Evolutionary conservation across 2,888 invertebrate genomes (phyloP), one percentile per base, ranked within the genome.

Genomic region (Drosophila vallismaia): DNA sequence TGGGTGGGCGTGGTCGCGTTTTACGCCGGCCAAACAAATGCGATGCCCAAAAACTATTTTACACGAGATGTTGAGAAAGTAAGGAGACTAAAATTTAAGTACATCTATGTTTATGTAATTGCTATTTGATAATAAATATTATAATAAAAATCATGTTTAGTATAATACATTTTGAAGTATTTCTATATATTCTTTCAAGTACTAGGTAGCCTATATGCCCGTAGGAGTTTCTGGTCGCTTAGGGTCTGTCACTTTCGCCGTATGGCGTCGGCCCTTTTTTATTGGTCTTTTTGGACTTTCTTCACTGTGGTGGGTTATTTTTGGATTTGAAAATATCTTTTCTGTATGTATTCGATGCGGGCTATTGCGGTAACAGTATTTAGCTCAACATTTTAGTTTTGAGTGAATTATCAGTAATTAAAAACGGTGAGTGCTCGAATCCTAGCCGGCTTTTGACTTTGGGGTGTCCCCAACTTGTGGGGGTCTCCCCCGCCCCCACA

Each of bases 221-320:
- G 7, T 19, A 7, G 6, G 9, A 0, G n/a, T n/a, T n/a, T 5
- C 6, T 7, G 7, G 28, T 8, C 28, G 2, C 10, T 4, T 29
- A 40, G 4, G 4, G 4, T 19, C 8, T 7, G 14, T 19, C 40
- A 45, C 45, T 45, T 26, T 6, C 10, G 9, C 45, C 26, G 10
- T 45, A 5, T 44, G 14, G 45, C 24, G n/a, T 6, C n/a, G 10
- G 33, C 10, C 33, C 33, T 10, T 33, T 33, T 4, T 33, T 10
- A 33, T n/a, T 36, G 4, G n/a, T 36, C 5, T 12, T 5, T 36
- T 36, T 36, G 26, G 26, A 8, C 42, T 66, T 66, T 56, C 69
- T 63, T 62, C 48, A 53, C 33, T 46, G 40, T 29, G 48, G 54
- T 69, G 67, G 72, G 67, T 58, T 86, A 88, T 82, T 83, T 82